Base-by-base conservation (phyloP, 2,888 invertebrate genomes). In the Myathropa florea region DNA sequence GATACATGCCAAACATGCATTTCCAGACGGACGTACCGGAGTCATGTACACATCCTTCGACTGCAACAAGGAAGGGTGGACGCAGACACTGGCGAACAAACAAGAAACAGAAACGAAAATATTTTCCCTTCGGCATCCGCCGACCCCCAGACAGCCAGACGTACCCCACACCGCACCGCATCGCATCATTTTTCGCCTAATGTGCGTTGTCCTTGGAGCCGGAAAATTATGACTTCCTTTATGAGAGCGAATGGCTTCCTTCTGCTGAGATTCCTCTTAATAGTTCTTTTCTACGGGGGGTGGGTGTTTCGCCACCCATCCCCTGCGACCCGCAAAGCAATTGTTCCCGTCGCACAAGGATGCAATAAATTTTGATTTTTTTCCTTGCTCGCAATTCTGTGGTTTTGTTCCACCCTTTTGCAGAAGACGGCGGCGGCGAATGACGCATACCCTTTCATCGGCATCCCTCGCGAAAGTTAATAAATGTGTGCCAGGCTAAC, bases 181-280 rank as follows among this genome's bases (percentile, higher is more conserved):
- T 46, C 72, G 77, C 57, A 78, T 39, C 55, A 30, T 67, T 57
- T 59, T 33, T 9, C 39, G 28, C 53, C 63, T 81, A 77, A 72
- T 75, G 84, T 61, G 24, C 71, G 67, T 78, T 78, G 70, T 86
- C 83, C 86, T 83, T 83, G 79, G 71, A 78, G 67, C 86, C 86
- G 83, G 83, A 86, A 86, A 86, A 86, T 86, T 86, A 86, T 86
- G 73, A 86, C 86, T 86, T 86, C 86, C 86, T 59, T 86, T 75
- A 86, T 83, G 71, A 83, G 65, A 86, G 86, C 75, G 61, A 86
- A 86, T 78, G 70, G 75, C 83, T 86, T 86, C 83, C 86, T 75
- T 78, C 67, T 86, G 86, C 28, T 57, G 79, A 83, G 86, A 86
- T 86, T 86, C 59, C 39, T 70, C 78, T 79, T 73, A 79, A 83